Conservation (phyloP, 92 coral and sea anemone genomes). For the Bergia sp. region DNA sequence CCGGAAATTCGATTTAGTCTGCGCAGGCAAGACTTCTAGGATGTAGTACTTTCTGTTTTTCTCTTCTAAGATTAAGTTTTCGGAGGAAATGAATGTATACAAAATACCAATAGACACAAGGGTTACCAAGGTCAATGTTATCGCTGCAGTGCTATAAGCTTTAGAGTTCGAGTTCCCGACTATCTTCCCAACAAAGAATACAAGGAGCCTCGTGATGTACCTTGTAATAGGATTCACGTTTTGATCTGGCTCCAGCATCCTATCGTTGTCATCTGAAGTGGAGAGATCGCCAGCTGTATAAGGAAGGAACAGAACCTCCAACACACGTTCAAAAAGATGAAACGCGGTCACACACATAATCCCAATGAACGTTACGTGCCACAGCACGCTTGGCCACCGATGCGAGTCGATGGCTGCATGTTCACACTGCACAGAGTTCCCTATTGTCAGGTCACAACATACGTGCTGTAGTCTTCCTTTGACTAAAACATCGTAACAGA, state of each 20-base stretch:
- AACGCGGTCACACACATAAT: not conserved
- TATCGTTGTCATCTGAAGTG: not conserved
- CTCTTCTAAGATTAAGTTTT: too few species aligned
- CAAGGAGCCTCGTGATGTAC: too few species aligned
- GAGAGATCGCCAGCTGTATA: not conserved
- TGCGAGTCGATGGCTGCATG: not conserved
- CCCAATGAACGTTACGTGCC: too few species aligned
- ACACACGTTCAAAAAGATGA: not conserved
- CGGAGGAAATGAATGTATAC: not conserved
- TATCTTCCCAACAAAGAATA: not conserved
- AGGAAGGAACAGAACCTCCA: not conserved
- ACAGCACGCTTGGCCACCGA: not conserved
- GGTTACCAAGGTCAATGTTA: not conserved
- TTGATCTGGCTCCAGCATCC: not conserved
- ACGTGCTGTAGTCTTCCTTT: not conserved
- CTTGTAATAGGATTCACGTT: not conserved
- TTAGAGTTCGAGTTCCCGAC: not conserved
- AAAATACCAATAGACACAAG: not conserved
- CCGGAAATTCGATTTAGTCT: not conserved
- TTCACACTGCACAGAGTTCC: not conserved
- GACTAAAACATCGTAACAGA: not conserved
- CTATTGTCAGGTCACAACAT: not conserved
- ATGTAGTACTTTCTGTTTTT: not conserved
- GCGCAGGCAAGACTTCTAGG: not conserved
- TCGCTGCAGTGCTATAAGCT: not conserved